Evolutionary conservation across 2,113 vertebrate genomes (phyloP).

Genomic region (Rattus rattus): DNA sequence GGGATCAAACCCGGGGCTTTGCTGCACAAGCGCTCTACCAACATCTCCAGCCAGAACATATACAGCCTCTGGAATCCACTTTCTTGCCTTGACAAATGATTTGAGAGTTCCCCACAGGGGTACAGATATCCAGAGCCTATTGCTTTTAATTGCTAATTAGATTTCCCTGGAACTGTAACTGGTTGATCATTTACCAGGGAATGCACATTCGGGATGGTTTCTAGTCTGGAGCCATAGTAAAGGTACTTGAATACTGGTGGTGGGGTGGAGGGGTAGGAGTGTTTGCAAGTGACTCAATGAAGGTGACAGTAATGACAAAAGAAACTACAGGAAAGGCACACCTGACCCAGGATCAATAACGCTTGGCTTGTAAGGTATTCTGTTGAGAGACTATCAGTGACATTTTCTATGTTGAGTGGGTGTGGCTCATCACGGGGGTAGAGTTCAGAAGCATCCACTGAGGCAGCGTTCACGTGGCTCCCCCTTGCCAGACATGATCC

Average conservation of each 20-base stretch:
- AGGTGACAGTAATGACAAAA: not conserved
- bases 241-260: not conserved
- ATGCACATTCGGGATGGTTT: not conserved
- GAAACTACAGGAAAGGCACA: not conserved
- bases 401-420: slow-evolving; percentile 45
- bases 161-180: not conserved
- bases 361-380: not conserved
- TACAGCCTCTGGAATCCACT: not conserved
- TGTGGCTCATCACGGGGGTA: slow-evolving; percentile 32
- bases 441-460: slow-evolving; percentile 63
- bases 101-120: accelerated
- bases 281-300: not conserved
- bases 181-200: not conserved
- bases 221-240: not conserved
- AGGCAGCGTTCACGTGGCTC: slow-evolving; percentile 48
- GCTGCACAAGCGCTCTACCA: not conserved
- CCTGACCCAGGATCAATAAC: not conserved
- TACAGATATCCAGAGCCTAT: not conserved
- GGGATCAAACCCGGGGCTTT: not conserved
- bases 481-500: slow-evolving; percentile 54
- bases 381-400: not conserved
- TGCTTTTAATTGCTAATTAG: not conserved
- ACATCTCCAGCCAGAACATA: not conserved
- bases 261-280: not conserved
- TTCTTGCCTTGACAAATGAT: not conserved